Base-by-base conservation (phyloP, 2,797 vertebrate genomes). In the Falco peregrinus region DNA sequence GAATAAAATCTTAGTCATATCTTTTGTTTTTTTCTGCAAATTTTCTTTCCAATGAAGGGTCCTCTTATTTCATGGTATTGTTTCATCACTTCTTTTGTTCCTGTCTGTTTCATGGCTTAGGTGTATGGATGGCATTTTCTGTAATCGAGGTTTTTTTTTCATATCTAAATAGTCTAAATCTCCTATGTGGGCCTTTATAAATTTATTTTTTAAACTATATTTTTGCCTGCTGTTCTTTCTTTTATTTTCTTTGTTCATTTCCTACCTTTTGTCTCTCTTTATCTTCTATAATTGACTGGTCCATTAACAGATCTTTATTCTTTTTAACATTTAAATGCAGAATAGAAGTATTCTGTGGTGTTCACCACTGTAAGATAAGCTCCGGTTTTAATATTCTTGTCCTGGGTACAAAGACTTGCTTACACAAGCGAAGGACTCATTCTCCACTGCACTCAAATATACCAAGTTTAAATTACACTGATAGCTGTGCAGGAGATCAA, bases 321-420 rank as follows among this genome's bases (percentile, higher is more conserved):
- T 91, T 92, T 68, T 89, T 13, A 80, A n/a, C 41, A 61, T 82
- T 96, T 75, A 85, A 61, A 76, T 74, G 22, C 64, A 81, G 39
- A 85, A 86, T 29, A 90, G 53, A 92, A 78, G 21, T 65, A 28
- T 83, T 84, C 61, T 60, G 29, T 50, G 68, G 67, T 33, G 82
- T 84, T 92, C 61, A 85, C 26, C 81, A 70, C 31, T 81, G 76
- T 67, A 90, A 63, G 67, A 96, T 91, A 93, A 95, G 37, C 43
- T 87, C 26, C 65, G 56, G 43, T 91, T 94, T 96, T 95, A 90
- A 88, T 96, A 92, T 73, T 86, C 57, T 84, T 87, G 47, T 81
- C 61, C 41, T 41, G 22, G 43, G 21, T 84, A 89, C 50, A 94
- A 88, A 95, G 53, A n/a, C 43, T 74, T 87, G n/a, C 63, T 94